Base-by-base conservation (phyloP, 2,113 vertebrate species). In the Galemys pyrenaicus region DNA sequence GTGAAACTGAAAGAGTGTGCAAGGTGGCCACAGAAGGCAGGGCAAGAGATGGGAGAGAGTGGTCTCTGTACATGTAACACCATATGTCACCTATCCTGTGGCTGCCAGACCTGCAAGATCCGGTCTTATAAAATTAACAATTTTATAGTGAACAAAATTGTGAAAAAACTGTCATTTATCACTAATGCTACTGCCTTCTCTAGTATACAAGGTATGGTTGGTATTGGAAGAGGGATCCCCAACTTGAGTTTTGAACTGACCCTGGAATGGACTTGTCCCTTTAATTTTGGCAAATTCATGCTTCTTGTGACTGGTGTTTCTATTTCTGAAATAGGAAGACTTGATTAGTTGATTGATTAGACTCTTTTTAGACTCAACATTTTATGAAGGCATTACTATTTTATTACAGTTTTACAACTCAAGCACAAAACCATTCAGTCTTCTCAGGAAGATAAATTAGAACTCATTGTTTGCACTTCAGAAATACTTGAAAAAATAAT, bases 201-300 rank as follows among this genome's bases (percentile, higher is more conserved):
- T n/a, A 44, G 60, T 28, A 41, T 0, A 1, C 13, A 17, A 35
- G 2, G 20, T 26, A 12, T n/a, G 28, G 6, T 4, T 10, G 1
- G 4, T 30, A 3, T 16, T 54, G 49, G 24, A 44, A 32, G 35
- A 15, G 19, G 30, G 24, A 15, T 20, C 13, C 13, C 28, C 13
- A 24, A 0, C 39, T 17, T 5, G 20, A 22, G 19, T 32, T 30
- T 56, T 49, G 71, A 51, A 26, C n/a, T 30, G 39, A 3, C n/a
- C 41, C n/a, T 90, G 4, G 30, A 39, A 44, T 13, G 35, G 12
- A n/a, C 32, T n/a, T 49, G 22, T 51, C 44, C 44, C 9, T 87
- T 44, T 30, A 79, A 49, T 85, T 46, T 62, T 28, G 64, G 73
- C 4, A 56, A 41, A 24, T 4, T 35, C 32, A 16, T 16, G 26